A percentile compares a stretch with the other conserved stretches of the same genome.
phyloP scores from a whole-genome alignment of 2,797 vertebrate genomes.

The Geotrypetes seraphini region DNA sequence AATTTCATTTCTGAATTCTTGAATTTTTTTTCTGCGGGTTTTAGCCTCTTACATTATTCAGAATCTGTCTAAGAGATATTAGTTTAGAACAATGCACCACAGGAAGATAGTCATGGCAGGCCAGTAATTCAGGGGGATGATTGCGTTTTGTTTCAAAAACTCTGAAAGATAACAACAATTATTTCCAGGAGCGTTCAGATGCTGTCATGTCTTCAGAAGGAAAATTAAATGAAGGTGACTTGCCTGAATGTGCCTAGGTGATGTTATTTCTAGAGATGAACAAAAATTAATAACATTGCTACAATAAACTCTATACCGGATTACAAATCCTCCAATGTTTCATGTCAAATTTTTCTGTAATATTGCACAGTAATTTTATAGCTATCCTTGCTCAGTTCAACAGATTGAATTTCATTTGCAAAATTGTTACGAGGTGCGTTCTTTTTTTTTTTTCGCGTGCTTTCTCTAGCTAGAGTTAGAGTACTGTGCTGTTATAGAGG shows the following conservation, averaged over 20 bases:
- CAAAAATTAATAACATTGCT: constrained; percentile 18
- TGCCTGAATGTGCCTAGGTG: constrained; percentile 30
- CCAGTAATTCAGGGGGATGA: constrained; percentile 56
- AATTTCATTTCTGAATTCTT: constrained; percentile 49
- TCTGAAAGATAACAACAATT: constrained; percentile 65
- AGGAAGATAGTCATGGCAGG: constrained; percentile 54
- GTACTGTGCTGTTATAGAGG: too few relatives aligned
- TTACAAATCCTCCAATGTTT: constrained; percentile 30
- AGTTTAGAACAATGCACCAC: constrained; percentile 54
- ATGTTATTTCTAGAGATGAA: constrained; percentile 26
- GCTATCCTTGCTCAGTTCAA: constrained; percentile 12
- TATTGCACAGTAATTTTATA: constrained; percentile 26
- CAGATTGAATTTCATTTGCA: constrained; percentile 16
- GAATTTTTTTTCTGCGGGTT: constrained; percentile 37
- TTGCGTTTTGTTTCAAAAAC: constrained; percentile 60
- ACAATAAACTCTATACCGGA: constrained; percentile 1
- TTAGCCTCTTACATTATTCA: constrained; percentile 65
- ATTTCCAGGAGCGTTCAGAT: constrained; percentile 54
- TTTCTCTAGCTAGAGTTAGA: constrained; percentile 1
- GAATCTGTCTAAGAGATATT: constrained; percentile 57
- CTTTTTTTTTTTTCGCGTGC: constrained; percentile 13
- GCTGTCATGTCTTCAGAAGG: constrained; percentile 50
- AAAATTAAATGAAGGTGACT: constrained; percentile 58
- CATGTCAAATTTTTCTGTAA: constrained; percentile 22
- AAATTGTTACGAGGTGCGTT: too few relatives aligned